These are phyloP conservation scores for Stomorhina lunata DNA, from an alignment of 2,888 invertebrate species.

Conservation along the genomic window DNA sequence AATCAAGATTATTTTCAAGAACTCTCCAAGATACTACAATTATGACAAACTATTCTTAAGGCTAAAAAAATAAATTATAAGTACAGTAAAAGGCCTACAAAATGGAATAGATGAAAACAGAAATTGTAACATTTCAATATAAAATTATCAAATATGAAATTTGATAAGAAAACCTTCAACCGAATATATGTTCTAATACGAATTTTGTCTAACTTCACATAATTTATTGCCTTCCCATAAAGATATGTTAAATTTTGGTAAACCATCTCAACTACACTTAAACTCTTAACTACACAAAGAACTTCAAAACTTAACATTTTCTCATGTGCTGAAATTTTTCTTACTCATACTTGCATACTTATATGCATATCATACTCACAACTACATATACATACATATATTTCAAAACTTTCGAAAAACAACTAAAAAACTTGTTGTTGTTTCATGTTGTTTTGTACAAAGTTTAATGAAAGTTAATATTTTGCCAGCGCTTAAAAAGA, in stretches of 20 bases:
- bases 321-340: neutral
- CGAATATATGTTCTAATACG: too few relatives aligned
- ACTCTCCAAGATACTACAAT: slow-evolving; percentile 25
- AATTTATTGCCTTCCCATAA: too few relatives aligned
- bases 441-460: slow-evolving; percentile 7
- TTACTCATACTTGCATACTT: too few relatives aligned
- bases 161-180: too few relatives aligned
- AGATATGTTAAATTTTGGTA: neutral
- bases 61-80: neutral
- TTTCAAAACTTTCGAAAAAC: neutral
- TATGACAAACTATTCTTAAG: slow-evolving; percentile 8
- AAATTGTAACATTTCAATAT: too few relatives aligned
- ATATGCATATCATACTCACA: too few relatives aligned
- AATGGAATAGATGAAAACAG: too few relatives aligned
- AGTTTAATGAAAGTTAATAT: slow-evolving; percentile 36
- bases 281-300: neutral
- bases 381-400: too few relatives aligned
- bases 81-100: neutral
- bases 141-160: too few relatives aligned
- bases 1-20: slow-evolving; percentile 17
- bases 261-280: neutral
- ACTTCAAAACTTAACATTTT: neutral
- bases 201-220: too few relatives aligned
- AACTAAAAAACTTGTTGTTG: slow-evolving; percentile 8
- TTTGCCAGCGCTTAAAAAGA: neutral